These are phyloP conservation scores for Scylla paramamosain DNA, from an alignment of 1,140 invertebrate genomes.

Conservation along the genomic window DNA sequence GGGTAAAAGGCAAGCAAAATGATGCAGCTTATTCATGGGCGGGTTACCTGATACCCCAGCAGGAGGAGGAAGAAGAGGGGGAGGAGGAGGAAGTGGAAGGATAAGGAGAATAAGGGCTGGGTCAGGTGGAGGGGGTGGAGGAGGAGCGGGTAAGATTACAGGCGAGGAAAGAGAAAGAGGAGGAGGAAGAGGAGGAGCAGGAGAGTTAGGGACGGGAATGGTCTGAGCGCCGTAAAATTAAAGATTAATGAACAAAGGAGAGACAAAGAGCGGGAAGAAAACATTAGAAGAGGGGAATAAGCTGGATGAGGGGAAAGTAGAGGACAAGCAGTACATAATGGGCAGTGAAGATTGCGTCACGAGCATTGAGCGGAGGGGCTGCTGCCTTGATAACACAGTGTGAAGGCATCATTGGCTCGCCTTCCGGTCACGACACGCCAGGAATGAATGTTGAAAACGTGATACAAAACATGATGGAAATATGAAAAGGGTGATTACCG, in stretches of 20 bases:
- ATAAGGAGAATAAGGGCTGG: neutral
- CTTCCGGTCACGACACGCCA: too few relatives aligned
- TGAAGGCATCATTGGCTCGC: neutral
- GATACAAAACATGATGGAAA: neutral
- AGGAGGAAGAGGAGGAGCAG: neutral
- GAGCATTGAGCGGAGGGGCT: neutral
- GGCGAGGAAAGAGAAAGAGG: neutral
- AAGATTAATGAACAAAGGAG: slow-evolving; percentile 23
- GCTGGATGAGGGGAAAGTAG: neutral
- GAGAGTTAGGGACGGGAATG: neutral
- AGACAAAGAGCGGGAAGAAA: neutral
- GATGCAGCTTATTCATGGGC: neutral
- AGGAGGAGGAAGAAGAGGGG: neutral
- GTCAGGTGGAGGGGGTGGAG: neutral
- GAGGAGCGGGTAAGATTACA: slow-evolving; percentile 16
- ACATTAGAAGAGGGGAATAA: neutral
- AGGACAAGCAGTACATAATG: neutral
- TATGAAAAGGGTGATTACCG: neutral
- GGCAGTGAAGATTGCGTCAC: neutral
- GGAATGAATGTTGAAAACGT: neutral
- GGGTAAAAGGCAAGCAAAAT: neutral
- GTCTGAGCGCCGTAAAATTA: neutral
- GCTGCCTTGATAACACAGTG: neutral
- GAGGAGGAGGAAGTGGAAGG: neutral
- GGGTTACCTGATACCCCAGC: neutral